These are phyloP conservation scores for Morpho helenor DNA, from an alignment of 2,888 invertebrate species.

Conservation along the genomic window DNA sequence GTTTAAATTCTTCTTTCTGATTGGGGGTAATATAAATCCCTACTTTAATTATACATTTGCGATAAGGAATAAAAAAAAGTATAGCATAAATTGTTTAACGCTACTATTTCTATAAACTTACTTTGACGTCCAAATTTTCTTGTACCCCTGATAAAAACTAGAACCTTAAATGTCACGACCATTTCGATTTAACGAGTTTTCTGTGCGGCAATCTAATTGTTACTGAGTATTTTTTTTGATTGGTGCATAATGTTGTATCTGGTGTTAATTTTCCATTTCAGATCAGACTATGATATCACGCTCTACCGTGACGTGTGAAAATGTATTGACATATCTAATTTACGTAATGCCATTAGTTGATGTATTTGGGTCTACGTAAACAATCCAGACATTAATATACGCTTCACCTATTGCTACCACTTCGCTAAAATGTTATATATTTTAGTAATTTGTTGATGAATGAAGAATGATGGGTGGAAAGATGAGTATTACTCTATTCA, in stretches of 20 bases:
- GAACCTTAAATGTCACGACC: slow-evolving; percentile 17
- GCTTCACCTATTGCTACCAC: too few species aligned
- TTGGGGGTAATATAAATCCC: too few species aligned
- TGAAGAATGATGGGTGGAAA: too few species aligned
- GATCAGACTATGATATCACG: slow-evolving; percentile 47
- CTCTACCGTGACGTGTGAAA: slow-evolving; percentile 34
- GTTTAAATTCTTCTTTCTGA: too few species aligned
- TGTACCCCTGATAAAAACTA: slow-evolving; percentile 19
- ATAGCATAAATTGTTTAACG: too few species aligned
- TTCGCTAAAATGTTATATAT: too few species aligned
- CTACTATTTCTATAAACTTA: slow-evolving; percentile 14
- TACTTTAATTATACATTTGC: too few species aligned
- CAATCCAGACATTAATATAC: not conserved
- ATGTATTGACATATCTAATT: slow-evolving; percentile 32
- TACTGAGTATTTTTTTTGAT: slow-evolving; percentile 17
- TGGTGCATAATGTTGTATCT: slow-evolving; percentile 20
- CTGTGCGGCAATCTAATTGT: slow-evolving; percentile 13
- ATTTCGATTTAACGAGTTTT: slow-evolving; percentile 12
- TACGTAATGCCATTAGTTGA: not conserved
- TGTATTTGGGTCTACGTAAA: not conserved
- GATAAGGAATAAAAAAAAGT: too few species aligned
- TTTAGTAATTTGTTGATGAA: too few species aligned
- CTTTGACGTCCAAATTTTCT: slow-evolving; percentile 15
- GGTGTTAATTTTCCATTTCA: slow-evolving; percentile 41
- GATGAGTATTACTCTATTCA: too few species aligned